Percentiles rank a stretch among this genome's conserved stretches.
These are phyloP conservation scores for Trilocha varians DNA, from an alignment of 2,888 invertebrate species.

Conservation along the genomic window DNA sequence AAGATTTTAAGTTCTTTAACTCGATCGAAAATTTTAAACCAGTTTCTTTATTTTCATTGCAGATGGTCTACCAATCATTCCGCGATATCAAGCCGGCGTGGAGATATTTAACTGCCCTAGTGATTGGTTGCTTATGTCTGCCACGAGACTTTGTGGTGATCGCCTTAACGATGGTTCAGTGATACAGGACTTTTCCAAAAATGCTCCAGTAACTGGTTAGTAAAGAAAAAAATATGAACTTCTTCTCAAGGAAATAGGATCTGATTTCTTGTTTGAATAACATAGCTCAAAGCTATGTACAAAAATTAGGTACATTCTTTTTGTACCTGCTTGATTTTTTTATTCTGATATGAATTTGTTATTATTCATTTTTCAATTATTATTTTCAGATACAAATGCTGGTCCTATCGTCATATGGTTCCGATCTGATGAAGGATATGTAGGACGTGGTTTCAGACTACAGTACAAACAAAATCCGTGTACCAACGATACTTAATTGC, in stretches of 20 bases:
- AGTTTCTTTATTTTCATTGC: conserved; percentile 15
- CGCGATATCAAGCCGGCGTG: conserved; percentile 80
- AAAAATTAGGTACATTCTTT: too few relatives aligned
- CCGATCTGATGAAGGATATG: conserved; percentile 75
- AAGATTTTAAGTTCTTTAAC: too few relatives aligned
- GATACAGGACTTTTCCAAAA: conserved; percentile 74
- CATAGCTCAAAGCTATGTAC: too few relatives aligned
- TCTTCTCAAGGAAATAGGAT: too few relatives aligned
- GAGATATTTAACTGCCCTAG: conserved; percentile 84
- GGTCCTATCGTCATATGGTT: conserved; percentile 82
- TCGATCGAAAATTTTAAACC: too few relatives aligned
- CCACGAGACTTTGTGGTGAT: conserved; percentile 81
- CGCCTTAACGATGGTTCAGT: conserved; percentile 80
- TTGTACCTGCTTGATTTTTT: too few relatives aligned
- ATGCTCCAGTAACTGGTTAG: conserved; percentile 82
- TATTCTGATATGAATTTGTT: too few relatives aligned
- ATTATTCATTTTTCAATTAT: conserved; percentile 1
- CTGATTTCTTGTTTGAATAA: too few relatives aligned
- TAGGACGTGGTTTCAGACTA: conserved; percentile 80
- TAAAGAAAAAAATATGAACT: too few relatives aligned
- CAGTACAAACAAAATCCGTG: conserved; percentile 81
- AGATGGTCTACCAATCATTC: conserved; percentile 77
- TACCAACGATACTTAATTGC: neutral
- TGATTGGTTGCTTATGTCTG: conserved; percentile 81
- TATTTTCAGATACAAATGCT: conserved; percentile 73